Evolutionary conservation across 1,140 invertebrate species (phyloP), one percentile per base, ranked within the genome.

Genomic region (Thaumatotibia leucotreta): DNA sequence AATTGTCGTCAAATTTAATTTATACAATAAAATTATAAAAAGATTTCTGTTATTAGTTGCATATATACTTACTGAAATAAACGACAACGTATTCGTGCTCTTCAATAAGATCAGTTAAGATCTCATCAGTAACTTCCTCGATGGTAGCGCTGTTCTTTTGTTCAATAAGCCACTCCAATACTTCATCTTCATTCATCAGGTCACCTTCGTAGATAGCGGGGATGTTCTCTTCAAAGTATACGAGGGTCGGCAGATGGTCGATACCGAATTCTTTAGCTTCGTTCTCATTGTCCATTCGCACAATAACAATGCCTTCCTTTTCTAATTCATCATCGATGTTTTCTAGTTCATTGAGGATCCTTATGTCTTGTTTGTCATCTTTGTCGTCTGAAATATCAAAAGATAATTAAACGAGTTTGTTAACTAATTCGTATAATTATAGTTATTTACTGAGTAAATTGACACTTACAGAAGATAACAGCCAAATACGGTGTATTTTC

Each of bases 11-110:
- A n/a, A n/a, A n/a, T n/a, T n/a, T n/a, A n/a, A n/a, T n/a, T n/a
- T n/a, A n/a, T n/a, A n/a, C n/a, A n/a, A n/a, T n/a, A n/a, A n/a
- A n/a, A n/a, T n/a, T n/a, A n/a, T n/a, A n/a, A n/a, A n/a, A n/a
- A n/a, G n/a, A n/a, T n/a, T n/a, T n/a, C 31, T 5, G 24, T 52
- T 32, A 24, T 17, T 52, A 33, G 11, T 22, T 61, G 27, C 10
- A 66, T 17, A 64, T 27, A 62, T 50, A 93, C 94, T 93, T 89
- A 95, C 97, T 98, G 89, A 98, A 98, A 81, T 97, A 97, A 20
- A 98, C 97, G 20, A 97, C 97, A 11, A 98, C 97, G 86, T 98
- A 98, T 93, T 98, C 97, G 80, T 98, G 96, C 77, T 97, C 96
- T 71, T 96, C 95, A 73, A 98, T 97, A 5, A 98, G 92, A 80